Evolutionary conservation across 2,113 vertebrate species (phyloP).

Genomic region (Urocolius indicus): DNA sequence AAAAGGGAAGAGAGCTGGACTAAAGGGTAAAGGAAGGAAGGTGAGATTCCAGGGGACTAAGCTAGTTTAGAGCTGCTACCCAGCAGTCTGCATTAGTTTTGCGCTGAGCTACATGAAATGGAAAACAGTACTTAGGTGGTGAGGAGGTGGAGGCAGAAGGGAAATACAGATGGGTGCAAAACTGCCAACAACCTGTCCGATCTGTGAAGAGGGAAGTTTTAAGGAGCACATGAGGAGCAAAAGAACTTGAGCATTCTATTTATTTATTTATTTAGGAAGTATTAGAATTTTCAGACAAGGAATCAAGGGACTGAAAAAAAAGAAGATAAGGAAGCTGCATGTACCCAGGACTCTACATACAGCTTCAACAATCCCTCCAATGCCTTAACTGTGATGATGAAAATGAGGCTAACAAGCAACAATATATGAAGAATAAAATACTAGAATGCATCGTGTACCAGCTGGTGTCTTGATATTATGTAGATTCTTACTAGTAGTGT

Average conservation of each 20-base stretch:
- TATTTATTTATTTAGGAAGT: not conserved
- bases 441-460: not conserved
- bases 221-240: not conserved
- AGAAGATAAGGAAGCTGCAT: not conserved
- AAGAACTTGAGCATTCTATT: not conserved
- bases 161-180: slow-evolving; percentile 9
- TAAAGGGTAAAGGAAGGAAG: not conserved
- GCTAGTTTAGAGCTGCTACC: not conserved
- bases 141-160: slow-evolving; percentile 27
- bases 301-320: not conserved
- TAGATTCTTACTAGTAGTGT: not conserved
- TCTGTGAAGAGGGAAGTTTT: not conserved
- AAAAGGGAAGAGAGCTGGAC: not conserved
- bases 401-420: not conserved
- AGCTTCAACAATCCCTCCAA: not conserved
- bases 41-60: not conserved
- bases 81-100: not conserved
- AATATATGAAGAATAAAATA: not conserved
- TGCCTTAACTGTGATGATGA: not conserved
- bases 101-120: not conserved
- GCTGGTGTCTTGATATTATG: not conserved
- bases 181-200: not conserved
- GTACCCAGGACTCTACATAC: not conserved
- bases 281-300: not conserved
- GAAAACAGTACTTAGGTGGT: not conserved